These are phyloP conservation scores for Pogonomyrmex barbatus DNA, from an alignment of 1,140 invertebrate genomes.

Conservation along the genomic window DNA sequence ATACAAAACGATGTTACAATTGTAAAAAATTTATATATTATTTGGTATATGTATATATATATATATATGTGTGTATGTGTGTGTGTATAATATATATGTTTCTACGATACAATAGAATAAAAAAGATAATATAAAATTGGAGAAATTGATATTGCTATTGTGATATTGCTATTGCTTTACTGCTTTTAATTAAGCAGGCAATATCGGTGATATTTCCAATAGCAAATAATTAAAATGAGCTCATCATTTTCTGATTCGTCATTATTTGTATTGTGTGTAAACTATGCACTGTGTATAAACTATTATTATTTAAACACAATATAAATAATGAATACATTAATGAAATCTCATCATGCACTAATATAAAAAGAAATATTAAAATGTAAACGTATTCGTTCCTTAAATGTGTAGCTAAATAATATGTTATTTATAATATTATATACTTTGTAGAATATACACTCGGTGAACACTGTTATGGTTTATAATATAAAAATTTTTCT, in stretches of 20 bases:
- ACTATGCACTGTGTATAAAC: slow-evolving; percentile 18
- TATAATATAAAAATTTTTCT: slow-evolving; percentile 45
- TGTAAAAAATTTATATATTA: slow-evolving; percentile 31
- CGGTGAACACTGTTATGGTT: slow-evolving; percentile 31
- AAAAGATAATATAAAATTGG: not conserved
- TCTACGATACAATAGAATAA: slow-evolving; percentile 7
- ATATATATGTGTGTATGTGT: too few species aligned
- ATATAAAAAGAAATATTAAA: slow-evolving; percentile 33
- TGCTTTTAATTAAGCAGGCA: not conserved
- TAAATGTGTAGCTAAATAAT: slow-evolving; percentile 13
- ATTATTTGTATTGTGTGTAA: slow-evolving; percentile 22
- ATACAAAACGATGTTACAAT: not conserved
- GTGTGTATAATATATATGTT: not conserved
- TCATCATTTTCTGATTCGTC: not conserved
- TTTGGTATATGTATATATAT: not conserved
- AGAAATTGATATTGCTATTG: not conserved
- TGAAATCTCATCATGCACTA: slow-evolving; percentile 5
- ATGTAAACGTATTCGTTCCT: slow-evolving; percentile 14
- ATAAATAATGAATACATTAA: slow-evolving; percentile 35
- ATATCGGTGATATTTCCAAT: not conserved
- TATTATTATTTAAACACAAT: slow-evolving; percentile 28
- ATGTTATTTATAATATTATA: slow-evolving; percentile 4
- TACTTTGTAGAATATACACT: not conserved
- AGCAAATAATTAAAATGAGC: not conserved
- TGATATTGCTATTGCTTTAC: not conserved